Conservation (phyloP, 2,888 invertebrate genomes). For the Trichopria drosophilae region DNA sequence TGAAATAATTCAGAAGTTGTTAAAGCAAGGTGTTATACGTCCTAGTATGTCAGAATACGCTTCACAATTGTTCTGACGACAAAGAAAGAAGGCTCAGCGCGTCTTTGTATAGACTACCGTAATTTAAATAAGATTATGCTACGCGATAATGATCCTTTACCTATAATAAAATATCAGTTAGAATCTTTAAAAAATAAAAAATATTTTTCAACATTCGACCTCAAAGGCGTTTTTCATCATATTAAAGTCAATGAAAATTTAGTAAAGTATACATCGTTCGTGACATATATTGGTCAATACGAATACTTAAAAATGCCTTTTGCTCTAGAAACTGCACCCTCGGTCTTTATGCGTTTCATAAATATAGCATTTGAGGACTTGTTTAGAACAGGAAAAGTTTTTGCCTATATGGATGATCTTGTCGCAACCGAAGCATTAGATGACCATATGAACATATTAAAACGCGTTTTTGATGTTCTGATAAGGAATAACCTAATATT, state of each 20-base stretch:
- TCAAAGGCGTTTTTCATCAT: constrained; percentile 18
- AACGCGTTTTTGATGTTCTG: constrained; percentile 14
- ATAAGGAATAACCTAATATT: constrained; percentile 21
- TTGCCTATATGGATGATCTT: constrained; percentile 32
- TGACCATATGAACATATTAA: constrained; percentile 19
- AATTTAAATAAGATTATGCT: constrained; percentile 22
- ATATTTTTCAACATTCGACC: constrained; percentile 25
- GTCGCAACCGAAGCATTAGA: constrained; percentile 25
- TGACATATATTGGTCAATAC: constrained; percentile 25
- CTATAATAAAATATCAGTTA: constrained; percentile 33
- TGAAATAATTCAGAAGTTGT: constrained; percentile 29
- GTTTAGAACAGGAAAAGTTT: constrained; percentile 15
- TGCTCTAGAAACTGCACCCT: too few relatives aligned
- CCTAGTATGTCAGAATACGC: constrained; percentile 27
- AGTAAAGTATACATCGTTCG: constrained; percentile 25
- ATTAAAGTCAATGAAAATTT: constrained; percentile 1
- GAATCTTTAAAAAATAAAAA: constrained; percentile 24
- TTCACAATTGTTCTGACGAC: constrained; percentile 27
- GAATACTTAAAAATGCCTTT: too few relatives aligned
- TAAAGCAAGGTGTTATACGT: constrained; percentile 21
- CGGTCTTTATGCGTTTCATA: constrained; percentile 22
- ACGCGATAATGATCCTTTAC: constrained; percentile 31
- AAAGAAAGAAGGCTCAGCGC: constrained; percentile 32
- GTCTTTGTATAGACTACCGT: constrained; percentile 33
- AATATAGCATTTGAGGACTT: constrained; percentile 14